phyloP scores from a whole-genome alignment of 2,888 invertebrate genomes.

The Polymixis flavicincta region DNA sequence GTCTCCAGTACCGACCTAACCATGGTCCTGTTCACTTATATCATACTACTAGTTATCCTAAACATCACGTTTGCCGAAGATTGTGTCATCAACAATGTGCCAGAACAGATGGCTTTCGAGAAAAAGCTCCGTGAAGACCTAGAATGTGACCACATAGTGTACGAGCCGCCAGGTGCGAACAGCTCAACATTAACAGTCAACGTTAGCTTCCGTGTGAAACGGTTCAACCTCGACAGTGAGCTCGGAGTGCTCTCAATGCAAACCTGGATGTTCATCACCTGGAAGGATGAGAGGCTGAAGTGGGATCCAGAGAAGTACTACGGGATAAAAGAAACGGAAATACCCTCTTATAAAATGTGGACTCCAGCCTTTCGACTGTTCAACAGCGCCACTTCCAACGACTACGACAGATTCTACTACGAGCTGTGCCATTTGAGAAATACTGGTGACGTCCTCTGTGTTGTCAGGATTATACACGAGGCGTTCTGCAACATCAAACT shows the following conservation, averaged over 20 bases:
- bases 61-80: slow-evolving; percentile 21
- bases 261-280: slow-evolving; percentile 60
- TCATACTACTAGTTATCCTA: slow-evolving; percentile 37
- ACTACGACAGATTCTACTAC: slow-evolving; percentile 32
- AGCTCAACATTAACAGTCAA: slow-evolving; percentile 45
- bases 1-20: slow-evolving; percentile 35
- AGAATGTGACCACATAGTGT: neutral
- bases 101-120: slow-evolving; percentile 63
- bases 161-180: slow-evolving; percentile 25
- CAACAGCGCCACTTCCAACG: slow-evolving; percentile 57
- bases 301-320: slow-evolving; percentile 73
- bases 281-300: slow-evolving; percentile 70
- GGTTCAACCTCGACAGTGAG: slow-evolving; percentile 67
- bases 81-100: slow-evolving; percentile 41
- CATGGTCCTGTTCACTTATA: slow-evolving; percentile 49
- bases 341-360: slow-evolving; percentile 63
- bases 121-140: slow-evolving; percentile 59
- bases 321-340: slow-evolving; percentile 53
- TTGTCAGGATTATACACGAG: slow-evolving; percentile 14
- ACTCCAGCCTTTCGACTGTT: slow-evolving; percentile 64
- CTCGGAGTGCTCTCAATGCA: slow-evolving; percentile 65
- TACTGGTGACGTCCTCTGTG: slow-evolving; percentile 64
- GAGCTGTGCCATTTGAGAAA: slow-evolving; percentile 57
- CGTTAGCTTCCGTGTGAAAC: slow-evolving; percentile 65
- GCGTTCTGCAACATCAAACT: slow-evolving; percentile 67